Evolutionary conservation across 1,140 invertebrate genomes (phyloP), one percentile per base, ranked within the genome.

Genomic region (Drosophila seguyi): DNA sequence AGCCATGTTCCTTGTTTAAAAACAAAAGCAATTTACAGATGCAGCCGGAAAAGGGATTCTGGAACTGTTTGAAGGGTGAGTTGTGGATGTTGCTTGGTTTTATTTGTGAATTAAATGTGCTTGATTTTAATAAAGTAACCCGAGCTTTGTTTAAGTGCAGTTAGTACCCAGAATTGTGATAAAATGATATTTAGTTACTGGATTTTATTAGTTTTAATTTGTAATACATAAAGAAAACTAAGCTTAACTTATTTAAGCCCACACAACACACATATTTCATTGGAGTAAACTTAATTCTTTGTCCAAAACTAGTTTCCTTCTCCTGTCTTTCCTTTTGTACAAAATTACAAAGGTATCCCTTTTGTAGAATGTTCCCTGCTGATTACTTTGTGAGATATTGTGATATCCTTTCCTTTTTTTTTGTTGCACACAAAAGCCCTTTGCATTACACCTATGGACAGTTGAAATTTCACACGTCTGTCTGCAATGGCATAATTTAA

Each of bases 401-500:
- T 45, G 57, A 47, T 60, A 71, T 42, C 27, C 44, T 22, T 41
- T 55, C 38, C 16, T 39, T 39, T 6, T 20, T 14, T 58, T 44
- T 10, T 50, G 18, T 20, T 38, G 6, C 18, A 10, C 16, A 4
- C 20, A 3, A 29, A 4, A 42, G 31, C 48, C 52, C 67, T 71
- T 69, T 53, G 25, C 48, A 27, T 42, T 18, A 38, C 77, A 67
- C 57, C 56, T 39, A 59, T 41, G 60, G 53, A 76, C 53, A 77
- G 53, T 41, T 59, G 14, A 52, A 69, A 71, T 81, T 85, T 81
- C 76, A 85, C 85, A 90, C 84, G 85, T 88, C 85, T 88, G 85
- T 88, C 85, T 88, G 68, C 81, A 67, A 20, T 78, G 68, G 74
- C 42, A 88, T 90, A 90, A 88, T 88, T 88, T 88, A 88, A 88